Percentiles rank a stretch among this genome's conserved stretches.
Evolutionary conservation across 2,888 invertebrate genomes (phyloP).

Genomic region (Phortica magna): DNA sequence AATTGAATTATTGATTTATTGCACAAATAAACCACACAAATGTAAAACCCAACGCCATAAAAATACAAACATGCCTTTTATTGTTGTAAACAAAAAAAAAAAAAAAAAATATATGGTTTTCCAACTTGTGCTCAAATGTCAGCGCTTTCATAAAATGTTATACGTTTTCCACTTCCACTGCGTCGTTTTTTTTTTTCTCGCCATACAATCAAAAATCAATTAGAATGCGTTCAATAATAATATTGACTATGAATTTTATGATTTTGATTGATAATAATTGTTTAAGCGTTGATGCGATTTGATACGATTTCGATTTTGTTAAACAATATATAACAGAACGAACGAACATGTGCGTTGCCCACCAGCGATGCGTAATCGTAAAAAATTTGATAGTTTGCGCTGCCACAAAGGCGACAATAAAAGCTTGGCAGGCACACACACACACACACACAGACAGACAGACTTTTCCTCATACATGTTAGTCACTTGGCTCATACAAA

Average conservation of each 20-base stretch:
- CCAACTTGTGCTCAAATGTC: slow-evolving; percentile 25
- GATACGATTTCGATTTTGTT: slow-evolving; percentile 2
- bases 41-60: background rate
- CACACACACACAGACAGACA: slow-evolving; percentile 23
- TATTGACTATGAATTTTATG: background rate
- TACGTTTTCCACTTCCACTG: no score
- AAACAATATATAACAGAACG: background rate
- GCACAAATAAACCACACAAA: slow-evolving; percentile 37
- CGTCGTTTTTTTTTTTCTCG: background rate
- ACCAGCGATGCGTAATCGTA: slow-evolving; percentile 2
- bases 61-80: slow-evolving; percentile 6
- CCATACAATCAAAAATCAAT: slow-evolving; percentile 8
- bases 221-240: background rate
- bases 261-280: background rate
- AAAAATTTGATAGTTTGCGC: slow-evolving; percentile 23
- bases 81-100: slow-evolving; percentile 19
- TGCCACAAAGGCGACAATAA: slow-evolving; percentile 8
- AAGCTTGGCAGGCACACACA: slow-evolving; percentile 16
- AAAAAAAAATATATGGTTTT: slow-evolving; percentile 24
- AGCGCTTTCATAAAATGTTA: slow-evolving; percentile 6
- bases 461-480: no score
- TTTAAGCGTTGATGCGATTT: background rate
- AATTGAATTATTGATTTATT: slow-evolving; percentile 62
- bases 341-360: background rate
- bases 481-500: background rate